Evolutionary conservation across 2,888 invertebrate species (phyloP), one percentile per base, ranked within the genome.

Genomic region (Drosophila picticornis): DNA sequence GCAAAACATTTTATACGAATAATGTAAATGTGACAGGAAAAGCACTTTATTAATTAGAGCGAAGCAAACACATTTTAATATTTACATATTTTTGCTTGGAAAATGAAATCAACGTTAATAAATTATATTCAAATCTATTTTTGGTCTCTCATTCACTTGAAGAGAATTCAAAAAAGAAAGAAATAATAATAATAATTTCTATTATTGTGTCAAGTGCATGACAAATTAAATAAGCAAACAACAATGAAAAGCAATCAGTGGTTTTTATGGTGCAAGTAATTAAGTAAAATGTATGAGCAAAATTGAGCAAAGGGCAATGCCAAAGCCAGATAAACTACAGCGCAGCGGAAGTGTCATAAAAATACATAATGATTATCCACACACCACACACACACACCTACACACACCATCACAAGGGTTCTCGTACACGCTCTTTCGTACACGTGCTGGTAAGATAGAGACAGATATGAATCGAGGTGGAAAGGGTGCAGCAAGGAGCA

Each of bases 281-380:
- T 77, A 76, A 84, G 69, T 56, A 48, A 57, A 60, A 63, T 63
- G 34, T 48, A 53, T 55, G 25, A 38, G 46, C 46, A 73, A 71
- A 43, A 7, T 22, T 43, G 13, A 43, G 43, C 16, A 25, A 65
- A 40, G n/a, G 52, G 53, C 48, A 59, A 59, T 43, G 65, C 31
- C 56, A 72, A 69, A 69, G 59, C 53, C 73, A 71, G 66, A 43
- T 59, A 63, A 70, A 74, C 29, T 71, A 66, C 74, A 69, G 78
- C 73, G 81, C 75, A 59, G 31, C 80, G 78, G 81, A 86, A 81
- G 79, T 69, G 60, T 58, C 70, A 66, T 50, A 72, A 81, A 78
- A 84, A 77, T 74, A 69, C 61, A 61, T 71, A 81, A 72, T 84
- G 76, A 89, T 78, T 71, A 52, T 34, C 48, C 38, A 70, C 51